Conservation (phyloP, 2,113 vertebrate species). For the Felis chaus region DNA sequence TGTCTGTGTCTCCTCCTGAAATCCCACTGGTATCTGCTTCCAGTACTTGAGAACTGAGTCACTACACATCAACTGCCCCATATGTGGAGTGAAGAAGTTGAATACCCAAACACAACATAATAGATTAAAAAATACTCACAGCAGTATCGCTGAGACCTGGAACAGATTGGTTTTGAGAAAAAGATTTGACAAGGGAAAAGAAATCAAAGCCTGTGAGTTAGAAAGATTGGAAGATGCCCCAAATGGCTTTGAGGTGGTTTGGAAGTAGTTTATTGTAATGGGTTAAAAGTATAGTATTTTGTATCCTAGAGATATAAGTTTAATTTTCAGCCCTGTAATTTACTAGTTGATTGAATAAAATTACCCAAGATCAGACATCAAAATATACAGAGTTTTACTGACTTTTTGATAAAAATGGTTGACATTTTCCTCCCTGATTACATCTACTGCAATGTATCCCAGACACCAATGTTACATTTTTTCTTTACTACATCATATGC, state of each 20-base stretch:
- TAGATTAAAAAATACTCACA: not conserved
- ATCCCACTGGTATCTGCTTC: not conserved
- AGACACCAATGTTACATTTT: not conserved
- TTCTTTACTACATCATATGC: not conserved
- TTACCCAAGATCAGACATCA: not conserved
- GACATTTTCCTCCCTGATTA: not conserved
- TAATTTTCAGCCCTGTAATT: constrained; percentile 1
- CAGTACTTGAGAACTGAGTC: not conserved
- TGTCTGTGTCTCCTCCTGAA: not conserved
- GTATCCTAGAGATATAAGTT: not conserved
- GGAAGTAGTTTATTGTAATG: not conserved
- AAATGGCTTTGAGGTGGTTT: not conserved
- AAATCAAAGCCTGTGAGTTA: not conserved
- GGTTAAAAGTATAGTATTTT: not conserved
- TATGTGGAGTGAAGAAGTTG: not conserved
- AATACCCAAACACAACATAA: not conserved
- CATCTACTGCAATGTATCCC: not conserved
- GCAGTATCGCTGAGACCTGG: not conserved
- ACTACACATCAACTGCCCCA: not conserved
- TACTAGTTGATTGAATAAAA: not conserved
- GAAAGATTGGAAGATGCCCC: not conserved
- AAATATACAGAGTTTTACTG: not conserved
- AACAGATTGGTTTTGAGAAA: not conserved
- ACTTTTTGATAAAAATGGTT: not conserved
- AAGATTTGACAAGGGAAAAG: not conserved